Evolutionary conservation across 2,797 vertebrate species (phyloP).

Genomic region (Sebastes vulpes): DNA sequence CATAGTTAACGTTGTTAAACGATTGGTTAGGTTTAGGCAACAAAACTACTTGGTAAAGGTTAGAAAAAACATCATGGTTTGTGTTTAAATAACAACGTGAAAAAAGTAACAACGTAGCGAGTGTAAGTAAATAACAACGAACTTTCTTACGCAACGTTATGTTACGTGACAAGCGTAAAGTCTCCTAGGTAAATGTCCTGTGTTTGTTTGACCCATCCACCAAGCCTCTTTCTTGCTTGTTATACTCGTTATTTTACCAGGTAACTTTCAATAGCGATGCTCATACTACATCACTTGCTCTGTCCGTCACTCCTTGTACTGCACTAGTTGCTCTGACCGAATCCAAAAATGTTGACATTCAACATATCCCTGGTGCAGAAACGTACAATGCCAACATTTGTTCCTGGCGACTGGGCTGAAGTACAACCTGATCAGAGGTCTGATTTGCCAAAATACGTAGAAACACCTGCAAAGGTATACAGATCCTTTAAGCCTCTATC

Average conservation of each 20-base stretch:
- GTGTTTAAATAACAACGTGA: neutral
- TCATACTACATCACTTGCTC: neutral
- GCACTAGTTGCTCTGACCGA: neutral
- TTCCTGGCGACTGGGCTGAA: neutral
- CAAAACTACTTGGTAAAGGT: neutral
- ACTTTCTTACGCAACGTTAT: neutral
- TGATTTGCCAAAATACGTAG: neutral
- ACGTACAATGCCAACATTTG: neutral
- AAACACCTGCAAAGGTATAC: neutral
- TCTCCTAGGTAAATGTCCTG: too few species aligned
- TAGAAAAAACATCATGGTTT: neutral
- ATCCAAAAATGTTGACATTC: neutral
- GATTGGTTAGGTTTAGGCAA: neutral
- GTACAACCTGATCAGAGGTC: neutral
- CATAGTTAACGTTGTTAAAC: neutral
- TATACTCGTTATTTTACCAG: neutral
- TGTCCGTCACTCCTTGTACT: neutral
- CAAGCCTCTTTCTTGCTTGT: neutral
- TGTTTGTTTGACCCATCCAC: neutral
- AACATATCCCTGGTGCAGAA: neutral
- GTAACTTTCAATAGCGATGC: neutral
- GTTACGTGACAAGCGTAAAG: neutral
- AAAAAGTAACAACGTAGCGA: too few species aligned
- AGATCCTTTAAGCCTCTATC: neutral
- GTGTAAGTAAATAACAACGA: neutral